Evolutionary conservation across 1,140 invertebrate species (phyloP), one percentile per base, ranked within the genome.

Genomic region (Sinella curviseta): DNA sequence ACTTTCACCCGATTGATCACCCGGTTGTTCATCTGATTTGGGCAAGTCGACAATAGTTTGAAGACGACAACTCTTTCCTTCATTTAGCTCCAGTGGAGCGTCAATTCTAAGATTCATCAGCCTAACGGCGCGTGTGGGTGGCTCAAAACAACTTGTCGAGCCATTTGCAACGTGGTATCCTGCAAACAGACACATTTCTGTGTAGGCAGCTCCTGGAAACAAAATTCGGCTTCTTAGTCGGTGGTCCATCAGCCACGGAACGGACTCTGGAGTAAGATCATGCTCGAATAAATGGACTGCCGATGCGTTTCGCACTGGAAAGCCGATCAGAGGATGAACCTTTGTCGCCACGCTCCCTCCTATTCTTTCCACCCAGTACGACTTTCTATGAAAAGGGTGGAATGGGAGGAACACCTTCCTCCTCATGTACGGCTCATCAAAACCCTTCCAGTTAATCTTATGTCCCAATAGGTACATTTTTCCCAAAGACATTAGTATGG

Each of bases 141-240:
- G 4, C 4, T 28, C 31, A 16, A 74, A 8, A 30, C 34, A 4
- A 16, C 33, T 8, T 30, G 4, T 8, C 70, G n/a, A n/a, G n/a
- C n/a, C 39, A 20, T 48, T 48, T 48, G 39, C 39, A 12, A 48
- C 39, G 20, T 20, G 20, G 20, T 60, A 26, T 12, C 81, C 81
- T 67, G 81, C 78, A 1, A 48, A 65, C 2, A 82, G 31, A n/a
- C 73, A 26, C 55, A 76, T 73, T 77, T 82, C 81, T 30, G 78
- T n/a, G 33, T 74, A 79, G 17, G 54, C 75, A 17, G 81, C 81
- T 28, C 73, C 81, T 0, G 81, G 81, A 16, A 82, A 26, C 28
- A 82, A 65, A 17, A 79, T 55, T n/a, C 34, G 28, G 14, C 73
- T 35, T 20, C 78, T 78, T 3, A 82, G 70, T 24, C 60, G n/a